A percentile compares a stretch with the other conserved stretches of the same genome.
Conservation (phyloP, 2,797 vertebrate genomes). For the Melanotaenia boesemani region DNA sequence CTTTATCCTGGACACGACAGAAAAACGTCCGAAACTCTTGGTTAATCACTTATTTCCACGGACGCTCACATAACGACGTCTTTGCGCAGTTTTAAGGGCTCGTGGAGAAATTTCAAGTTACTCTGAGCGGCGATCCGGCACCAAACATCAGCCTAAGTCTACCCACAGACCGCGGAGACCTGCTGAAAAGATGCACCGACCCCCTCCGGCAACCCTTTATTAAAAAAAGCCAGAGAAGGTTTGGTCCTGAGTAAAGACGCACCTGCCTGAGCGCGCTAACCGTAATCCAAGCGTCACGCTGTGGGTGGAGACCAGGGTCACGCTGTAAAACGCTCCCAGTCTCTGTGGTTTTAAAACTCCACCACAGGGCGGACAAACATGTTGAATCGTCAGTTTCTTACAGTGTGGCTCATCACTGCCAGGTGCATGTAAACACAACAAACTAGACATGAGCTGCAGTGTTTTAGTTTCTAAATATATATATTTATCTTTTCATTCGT, state of each 20-base stretch:
- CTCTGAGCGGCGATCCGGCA: background rate
- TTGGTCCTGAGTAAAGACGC: background rate
- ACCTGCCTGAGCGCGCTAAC: slow-evolving; percentile 9
- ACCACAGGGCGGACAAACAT: accelerated
- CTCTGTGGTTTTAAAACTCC: accelerated
- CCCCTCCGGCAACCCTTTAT: background rate
- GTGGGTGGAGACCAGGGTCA: slow-evolving; percentile 65
- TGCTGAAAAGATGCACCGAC: background rate
- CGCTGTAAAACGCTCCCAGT: slow-evolving; percentile 29
- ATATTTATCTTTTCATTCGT: too few species aligned
- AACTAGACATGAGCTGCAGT: background rate
- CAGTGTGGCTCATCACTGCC: slow-evolving; percentile 1
- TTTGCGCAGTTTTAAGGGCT: slow-evolving; percentile 23
- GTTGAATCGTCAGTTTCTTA: slow-evolving; percentile 3
- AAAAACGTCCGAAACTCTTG: background rate
- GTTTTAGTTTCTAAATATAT: too few species aligned
- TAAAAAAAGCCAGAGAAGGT: background rate
- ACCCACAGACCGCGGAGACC: background rate
- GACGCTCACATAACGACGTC: slow-evolving; percentile 30
- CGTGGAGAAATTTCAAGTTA: slow-evolving; percentile 27
- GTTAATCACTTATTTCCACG: slow-evolving; percentile 36
- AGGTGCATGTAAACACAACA: background rate
- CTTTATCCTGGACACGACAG: background rate
- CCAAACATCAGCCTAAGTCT: slow-evolving; percentile 17
- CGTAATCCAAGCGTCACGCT: slow-evolving; percentile 55